phyloP scores from a whole-genome alignment of 2,888 invertebrate genomes.

The Athalia cordata region DNA sequence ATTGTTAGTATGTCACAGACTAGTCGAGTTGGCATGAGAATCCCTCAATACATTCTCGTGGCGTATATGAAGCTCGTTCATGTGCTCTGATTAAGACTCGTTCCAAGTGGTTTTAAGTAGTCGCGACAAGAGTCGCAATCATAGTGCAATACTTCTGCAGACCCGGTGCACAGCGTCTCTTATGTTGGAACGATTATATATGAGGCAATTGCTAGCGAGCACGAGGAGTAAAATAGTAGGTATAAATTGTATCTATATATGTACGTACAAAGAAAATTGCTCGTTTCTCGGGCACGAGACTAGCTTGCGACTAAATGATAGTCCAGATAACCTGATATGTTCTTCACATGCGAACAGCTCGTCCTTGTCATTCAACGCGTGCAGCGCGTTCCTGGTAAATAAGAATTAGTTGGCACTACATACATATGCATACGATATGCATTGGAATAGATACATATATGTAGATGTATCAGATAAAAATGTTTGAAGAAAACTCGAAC shows the following conservation, averaged over 20 bases:
- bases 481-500: not conserved
- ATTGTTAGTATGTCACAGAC: too few relatives aligned
- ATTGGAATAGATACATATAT: conserved; percentile 10
- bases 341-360: conserved; percentile 24
- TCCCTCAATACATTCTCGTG: too few relatives aligned
- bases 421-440: conserved; percentile 13
- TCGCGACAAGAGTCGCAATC: too few relatives aligned
- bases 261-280: not conserved
- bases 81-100: conserved; percentile 17
- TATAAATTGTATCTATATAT: not conserved
- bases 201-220: too few relatives aligned
- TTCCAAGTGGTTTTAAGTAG: not conserved
- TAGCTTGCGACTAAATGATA: not conserved
- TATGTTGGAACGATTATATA: too few relatives aligned
- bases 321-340: not conserved
- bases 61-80: conserved; percentile 13
- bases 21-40: too few relatives aligned
- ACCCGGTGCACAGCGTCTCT: too few relatives aligned
- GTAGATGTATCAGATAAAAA: not conserved
- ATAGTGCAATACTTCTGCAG: too few relatives aligned
- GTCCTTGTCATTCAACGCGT: conserved; percentile 42
- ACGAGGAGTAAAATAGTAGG: not conserved
- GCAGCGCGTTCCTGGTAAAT: not conserved
- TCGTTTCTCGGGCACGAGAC: conserved; percentile 14
- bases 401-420: not conserved